phyloP scores from a whole-genome alignment of 1,140 invertebrate species.

The Physella acuta region DNA sequence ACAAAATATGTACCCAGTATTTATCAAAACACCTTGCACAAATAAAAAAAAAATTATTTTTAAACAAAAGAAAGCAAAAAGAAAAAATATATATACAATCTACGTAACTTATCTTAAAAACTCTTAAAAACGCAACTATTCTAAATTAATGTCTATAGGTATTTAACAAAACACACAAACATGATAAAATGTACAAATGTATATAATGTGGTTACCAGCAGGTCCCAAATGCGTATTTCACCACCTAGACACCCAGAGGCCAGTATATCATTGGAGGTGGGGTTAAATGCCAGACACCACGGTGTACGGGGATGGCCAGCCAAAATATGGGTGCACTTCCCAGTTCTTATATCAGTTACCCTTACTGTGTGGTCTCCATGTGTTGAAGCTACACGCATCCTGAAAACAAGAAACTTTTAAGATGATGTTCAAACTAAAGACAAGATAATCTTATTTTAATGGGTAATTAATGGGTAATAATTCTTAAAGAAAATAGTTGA shows the following conservation, averaged over 20 bases:
- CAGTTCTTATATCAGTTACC: conserved; percentile 76
- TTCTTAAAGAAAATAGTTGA: no score
- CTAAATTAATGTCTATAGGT: background rate
- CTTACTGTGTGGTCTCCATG: conserved; percentile 92
- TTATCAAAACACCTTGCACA: no score
- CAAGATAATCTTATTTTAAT: no score
- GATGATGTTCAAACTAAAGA: no score
- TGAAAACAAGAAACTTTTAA: no score
- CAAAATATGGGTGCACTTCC: conserved; percentile 77
- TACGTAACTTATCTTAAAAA: background rate
- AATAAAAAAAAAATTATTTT: no score
- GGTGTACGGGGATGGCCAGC: conserved; percentile 85
- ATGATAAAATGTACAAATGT: background rate
- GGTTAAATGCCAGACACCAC: conserved; percentile 89
- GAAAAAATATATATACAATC: background rate
- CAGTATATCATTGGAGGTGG: conserved; percentile 78
- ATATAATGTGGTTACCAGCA: conserved; percentile 75
- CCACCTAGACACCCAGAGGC: conserved; percentile 87
- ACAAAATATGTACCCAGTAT: no score
- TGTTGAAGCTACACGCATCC: conserved; percentile 81
- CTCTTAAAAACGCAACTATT: background rate
- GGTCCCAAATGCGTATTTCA: conserved; percentile 88
- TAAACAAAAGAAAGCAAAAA: background rate
- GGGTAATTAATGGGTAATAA: no score
- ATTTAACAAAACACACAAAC: background rate